Evolutionary conservation across 2,113 vertebrate species (phyloP).

Genomic region (Tychaedon coryphoeus): DNA sequence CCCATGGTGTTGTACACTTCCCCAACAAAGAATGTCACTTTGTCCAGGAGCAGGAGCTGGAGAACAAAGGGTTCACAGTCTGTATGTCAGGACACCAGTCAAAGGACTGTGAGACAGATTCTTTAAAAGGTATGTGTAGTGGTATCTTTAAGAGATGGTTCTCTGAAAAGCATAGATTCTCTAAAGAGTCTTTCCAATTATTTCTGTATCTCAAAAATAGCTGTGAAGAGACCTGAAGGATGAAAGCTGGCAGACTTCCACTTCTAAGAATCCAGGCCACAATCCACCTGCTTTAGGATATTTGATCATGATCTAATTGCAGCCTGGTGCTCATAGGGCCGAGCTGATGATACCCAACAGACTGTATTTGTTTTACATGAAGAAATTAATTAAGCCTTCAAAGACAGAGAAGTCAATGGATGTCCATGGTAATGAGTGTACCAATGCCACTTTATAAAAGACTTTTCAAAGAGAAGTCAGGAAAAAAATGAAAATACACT

Average conservation of each 20-base stretch:
- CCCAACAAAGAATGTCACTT: neutral
- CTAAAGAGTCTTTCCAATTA: neutral
- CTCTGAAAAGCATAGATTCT: neutral
- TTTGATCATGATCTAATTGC: conserved; percentile 1
- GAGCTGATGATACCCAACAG: neutral
- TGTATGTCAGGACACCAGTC: neutral
- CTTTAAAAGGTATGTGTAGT: neutral
- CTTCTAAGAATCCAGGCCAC: neutral
- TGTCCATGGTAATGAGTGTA: neutral
- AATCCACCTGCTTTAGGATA: neutral
- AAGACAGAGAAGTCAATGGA: neutral
- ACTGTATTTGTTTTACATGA: neutral
- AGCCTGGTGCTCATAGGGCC: neutral
- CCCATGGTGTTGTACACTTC: accelerated
- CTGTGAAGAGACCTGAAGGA: neutral
- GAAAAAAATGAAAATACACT: neutral
- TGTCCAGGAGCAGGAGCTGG: neutral
- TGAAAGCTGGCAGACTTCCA: neutral
- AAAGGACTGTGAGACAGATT: neutral
- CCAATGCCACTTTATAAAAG: neutral
- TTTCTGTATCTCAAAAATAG: neutral
- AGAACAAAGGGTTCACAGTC: neutral
- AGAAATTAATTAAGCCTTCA: neutral
- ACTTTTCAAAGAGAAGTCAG: neutral
- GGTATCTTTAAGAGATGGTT: neutral